Evolutionary conservation across 2,113 vertebrate genomes (phyloP).

Genomic region (Catagonus wagneri): DNA sequence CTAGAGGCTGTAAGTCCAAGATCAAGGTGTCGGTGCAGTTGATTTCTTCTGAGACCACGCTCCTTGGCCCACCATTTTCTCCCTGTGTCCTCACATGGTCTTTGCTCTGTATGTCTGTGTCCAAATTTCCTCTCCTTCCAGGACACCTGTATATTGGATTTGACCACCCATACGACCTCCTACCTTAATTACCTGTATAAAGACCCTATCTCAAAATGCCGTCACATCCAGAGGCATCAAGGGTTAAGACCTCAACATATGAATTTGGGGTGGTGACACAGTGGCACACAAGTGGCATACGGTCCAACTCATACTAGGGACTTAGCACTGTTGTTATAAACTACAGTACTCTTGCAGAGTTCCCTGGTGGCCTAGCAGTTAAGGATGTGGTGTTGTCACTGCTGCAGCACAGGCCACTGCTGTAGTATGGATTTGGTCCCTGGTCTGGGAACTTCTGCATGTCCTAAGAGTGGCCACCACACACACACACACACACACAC

Average conservation of each 20-base stretch:
- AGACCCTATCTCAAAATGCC: not conserved
- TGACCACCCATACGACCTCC: not conserved
- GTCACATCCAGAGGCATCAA: not conserved
- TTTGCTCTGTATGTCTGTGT: not conserved
- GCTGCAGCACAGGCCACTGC: too few relatives aligned
- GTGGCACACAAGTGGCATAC: not conserved
- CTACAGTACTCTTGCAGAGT: not conserved
- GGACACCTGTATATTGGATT: not conserved
- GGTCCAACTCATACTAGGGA: not conserved
- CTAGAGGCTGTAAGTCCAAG: not conserved
- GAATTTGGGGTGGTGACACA: not conserved
- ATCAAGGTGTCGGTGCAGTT: not conserved
- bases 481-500: too few relatives aligned
- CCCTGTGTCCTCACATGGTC: rapidly evolving
- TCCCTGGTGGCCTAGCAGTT: too few relatives aligned
- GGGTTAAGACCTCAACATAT: not conserved
- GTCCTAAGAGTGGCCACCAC: too few relatives aligned
- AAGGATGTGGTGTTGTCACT: too few relatives aligned
- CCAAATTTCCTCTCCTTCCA: not conserved
- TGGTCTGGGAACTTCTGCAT: too few relatives aligned
- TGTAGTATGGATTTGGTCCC: too few relatives aligned
- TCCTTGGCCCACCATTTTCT: rapidly evolving
- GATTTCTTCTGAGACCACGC: too few relatives aligned
- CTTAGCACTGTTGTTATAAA: rapidly evolving
- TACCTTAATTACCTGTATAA: not conserved